A percentile compares a stretch with the other conserved stretches of the same genome.
Conservation (phyloP, 1,140 invertebrate species). For the Rhyzopertha dominica region DNA sequence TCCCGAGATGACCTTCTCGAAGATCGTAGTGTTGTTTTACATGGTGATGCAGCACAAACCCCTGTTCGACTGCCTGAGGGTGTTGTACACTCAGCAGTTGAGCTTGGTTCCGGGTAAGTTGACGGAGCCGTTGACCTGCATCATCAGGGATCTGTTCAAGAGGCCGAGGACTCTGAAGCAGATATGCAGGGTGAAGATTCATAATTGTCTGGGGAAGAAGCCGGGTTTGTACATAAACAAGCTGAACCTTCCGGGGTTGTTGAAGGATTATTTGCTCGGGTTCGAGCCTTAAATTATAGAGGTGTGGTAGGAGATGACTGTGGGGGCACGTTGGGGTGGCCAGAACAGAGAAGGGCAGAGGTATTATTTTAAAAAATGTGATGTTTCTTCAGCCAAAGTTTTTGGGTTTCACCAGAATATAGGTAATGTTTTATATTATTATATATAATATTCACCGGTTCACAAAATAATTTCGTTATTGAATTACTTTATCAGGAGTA, state of each 20-base stretch:
- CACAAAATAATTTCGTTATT: too few relatives aligned
- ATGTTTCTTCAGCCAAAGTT: too few relatives aligned
- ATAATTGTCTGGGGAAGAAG: slow-evolving; percentile 55
- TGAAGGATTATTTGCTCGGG: slow-evolving; percentile 67
- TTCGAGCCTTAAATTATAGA: slow-evolving; percentile 60
- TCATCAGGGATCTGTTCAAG: slow-evolving; percentile 58
- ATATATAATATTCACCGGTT: too few relatives aligned
- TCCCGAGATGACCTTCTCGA: slow-evolving; percentile 56
- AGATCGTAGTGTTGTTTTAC: slow-evolving; percentile 63
- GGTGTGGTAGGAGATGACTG: too few relatives aligned
- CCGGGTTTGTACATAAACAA: slow-evolving; percentile 60
- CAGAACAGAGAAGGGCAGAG: too few relatives aligned
- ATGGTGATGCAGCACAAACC: slow-evolving; percentile 62
- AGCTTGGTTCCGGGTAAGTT: slow-evolving; percentile 60
- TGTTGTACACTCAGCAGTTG: slow-evolving; percentile 60
- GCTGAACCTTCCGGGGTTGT: slow-evolving; percentile 58
- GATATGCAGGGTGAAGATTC: slow-evolving; percentile 60
- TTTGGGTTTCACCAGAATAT: too few relatives aligned
- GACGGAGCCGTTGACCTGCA: slow-evolving; percentile 55
- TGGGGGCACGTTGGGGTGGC: too few relatives aligned
- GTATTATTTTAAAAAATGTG: too few relatives aligned
- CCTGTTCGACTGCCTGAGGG: slow-evolving; percentile 58
- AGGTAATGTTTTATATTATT: too few relatives aligned
- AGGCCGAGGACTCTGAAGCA: slow-evolving; percentile 61
- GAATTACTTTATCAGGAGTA: too few relatives aligned